Percentiles rank a stretch among this genome's conserved stretches.
phyloP scores from a whole-genome alignment of 2,888 invertebrate genomes.

The Temnothorax ravouxi region DNA sequence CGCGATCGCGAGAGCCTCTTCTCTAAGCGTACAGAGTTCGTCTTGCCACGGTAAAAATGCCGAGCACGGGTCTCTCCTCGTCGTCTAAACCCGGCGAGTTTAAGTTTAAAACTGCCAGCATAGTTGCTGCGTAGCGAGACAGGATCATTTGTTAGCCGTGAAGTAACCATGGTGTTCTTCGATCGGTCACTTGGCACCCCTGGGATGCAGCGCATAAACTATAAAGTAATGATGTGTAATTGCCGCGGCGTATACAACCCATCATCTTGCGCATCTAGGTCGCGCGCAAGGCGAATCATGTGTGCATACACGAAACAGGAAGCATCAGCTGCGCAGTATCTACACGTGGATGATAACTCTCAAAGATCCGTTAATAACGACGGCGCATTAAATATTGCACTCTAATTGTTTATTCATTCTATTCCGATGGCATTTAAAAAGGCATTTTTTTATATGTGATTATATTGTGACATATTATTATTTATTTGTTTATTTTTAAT shows the following conservation, averaged over 20 bases:
- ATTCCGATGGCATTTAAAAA: background rate
- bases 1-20: background rate
- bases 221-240: conserved; percentile 50
- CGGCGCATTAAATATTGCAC: background rate
- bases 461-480: background rate
- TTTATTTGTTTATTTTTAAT: background rate
- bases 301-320: background rate
- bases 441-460: too few species aligned
- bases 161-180: conserved; percentile 66
- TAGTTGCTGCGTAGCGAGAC: background rate
- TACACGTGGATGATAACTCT: background rate
- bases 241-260: conserved; percentile 9
- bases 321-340: background rate
- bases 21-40: background rate
- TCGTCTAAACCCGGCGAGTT: conserved; percentile 15
- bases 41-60: background rate
- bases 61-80: background rate
- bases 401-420: background rate
- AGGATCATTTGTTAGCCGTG: conserved; percentile 47
- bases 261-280: conserved; percentile 46
- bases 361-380: background rate
- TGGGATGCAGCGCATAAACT: conserved; percentile 56
- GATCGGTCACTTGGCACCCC: conserved; percentile 59
- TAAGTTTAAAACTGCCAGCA: conserved; percentile 35
- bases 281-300: conserved; percentile 8